Conservation (phyloP, 1,140 invertebrate genomes). For the Drosophila funebris region DNA sequence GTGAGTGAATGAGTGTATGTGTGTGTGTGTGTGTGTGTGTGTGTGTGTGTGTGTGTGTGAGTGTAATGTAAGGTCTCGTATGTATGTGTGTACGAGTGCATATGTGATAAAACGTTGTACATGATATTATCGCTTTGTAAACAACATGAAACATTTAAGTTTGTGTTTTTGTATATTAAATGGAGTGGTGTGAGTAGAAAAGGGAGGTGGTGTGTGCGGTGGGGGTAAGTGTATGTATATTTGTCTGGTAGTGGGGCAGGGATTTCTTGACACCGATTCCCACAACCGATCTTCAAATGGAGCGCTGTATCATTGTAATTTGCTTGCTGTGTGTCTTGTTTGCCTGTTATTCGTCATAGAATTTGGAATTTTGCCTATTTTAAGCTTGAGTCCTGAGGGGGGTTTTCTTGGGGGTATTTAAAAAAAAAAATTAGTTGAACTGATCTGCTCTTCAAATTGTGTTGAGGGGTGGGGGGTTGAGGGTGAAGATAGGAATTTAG, state of each 20-base stretch:
- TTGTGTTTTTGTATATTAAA: background rate
- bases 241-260: background rate
- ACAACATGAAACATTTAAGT: slow-evolving; percentile 48
- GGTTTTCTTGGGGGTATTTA: slow-evolving; percentile 2
- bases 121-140: slow-evolving; percentile 66
- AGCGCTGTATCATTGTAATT: slow-evolving; percentile 24
- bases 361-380: slow-evolving; percentile 34
- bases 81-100: slow-evolving; percentile 27
- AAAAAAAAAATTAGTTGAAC: slow-evolving; percentile 20
- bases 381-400: background rate
- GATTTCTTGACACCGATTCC: slow-evolving; percentile 13
- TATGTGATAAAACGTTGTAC: slow-evolving; percentile 65
- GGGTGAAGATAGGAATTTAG: too few species aligned
- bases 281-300: slow-evolving; percentile 23
- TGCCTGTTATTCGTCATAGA: slow-evolving; percentile 15
- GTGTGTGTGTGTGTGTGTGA: slow-evolving; percentile 20
- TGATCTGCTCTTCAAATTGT: slow-evolving; percentile 40
- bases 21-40: slow-evolving; percentile 5
- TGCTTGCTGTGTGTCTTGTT: slow-evolving; percentile 3
- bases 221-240: background rate
- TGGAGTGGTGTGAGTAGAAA: background rate
- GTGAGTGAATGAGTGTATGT: slow-evolving; percentile 13
- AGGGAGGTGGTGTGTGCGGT: background rate
- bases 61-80: slow-evolving; percentile 24
- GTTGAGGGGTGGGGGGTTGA: slow-evolving; percentile 1